Evolutionary conservation across 2,888 invertebrate genomes (phyloP).

Genomic region (Deilephila porcellus): DNA sequence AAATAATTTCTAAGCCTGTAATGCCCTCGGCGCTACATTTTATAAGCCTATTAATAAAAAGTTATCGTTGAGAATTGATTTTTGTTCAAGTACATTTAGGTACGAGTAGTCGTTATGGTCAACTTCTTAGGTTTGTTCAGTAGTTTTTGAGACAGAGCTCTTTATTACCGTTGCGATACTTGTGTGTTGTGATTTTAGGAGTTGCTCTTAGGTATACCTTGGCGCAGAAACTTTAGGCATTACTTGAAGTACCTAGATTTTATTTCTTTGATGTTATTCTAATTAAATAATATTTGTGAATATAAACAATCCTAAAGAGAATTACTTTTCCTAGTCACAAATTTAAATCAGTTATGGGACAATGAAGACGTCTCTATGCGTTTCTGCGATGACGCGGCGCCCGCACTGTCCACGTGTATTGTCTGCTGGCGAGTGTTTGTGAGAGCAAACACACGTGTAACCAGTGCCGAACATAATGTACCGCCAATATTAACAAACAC

Average conservation of each 20-base stretch:
- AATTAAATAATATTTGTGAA: too few species aligned
- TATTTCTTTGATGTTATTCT: too few species aligned
- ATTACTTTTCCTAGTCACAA: neutral
- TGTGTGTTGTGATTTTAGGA: too few species aligned
- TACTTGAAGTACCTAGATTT: neutral
- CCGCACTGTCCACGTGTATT: neutral
- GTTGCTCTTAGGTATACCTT: too few species aligned
- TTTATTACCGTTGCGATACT: too few species aligned
- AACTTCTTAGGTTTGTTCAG: too few species aligned
- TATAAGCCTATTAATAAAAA: too few species aligned
- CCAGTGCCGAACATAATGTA: conserved; percentile 11
- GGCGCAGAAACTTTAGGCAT: neutral
- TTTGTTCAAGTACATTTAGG: too few species aligned
- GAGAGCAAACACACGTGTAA: conserved; percentile 21
- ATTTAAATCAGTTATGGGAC: neutral
- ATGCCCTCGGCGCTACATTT: neutral
- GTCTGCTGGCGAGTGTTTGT: conserved; percentile 2
- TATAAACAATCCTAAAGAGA: neutral
- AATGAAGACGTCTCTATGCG: neutral
- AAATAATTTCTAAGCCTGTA: neutral
- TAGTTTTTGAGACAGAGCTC: too few species aligned
- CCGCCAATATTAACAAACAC: conserved; percentile 7
- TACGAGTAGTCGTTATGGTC: too few species aligned
- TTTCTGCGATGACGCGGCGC: neutral
- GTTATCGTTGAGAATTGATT: too few species aligned